phyloP scores from a whole-genome alignment of 2,113 vertebrate species.

The Leptosomus discolor region DNA sequence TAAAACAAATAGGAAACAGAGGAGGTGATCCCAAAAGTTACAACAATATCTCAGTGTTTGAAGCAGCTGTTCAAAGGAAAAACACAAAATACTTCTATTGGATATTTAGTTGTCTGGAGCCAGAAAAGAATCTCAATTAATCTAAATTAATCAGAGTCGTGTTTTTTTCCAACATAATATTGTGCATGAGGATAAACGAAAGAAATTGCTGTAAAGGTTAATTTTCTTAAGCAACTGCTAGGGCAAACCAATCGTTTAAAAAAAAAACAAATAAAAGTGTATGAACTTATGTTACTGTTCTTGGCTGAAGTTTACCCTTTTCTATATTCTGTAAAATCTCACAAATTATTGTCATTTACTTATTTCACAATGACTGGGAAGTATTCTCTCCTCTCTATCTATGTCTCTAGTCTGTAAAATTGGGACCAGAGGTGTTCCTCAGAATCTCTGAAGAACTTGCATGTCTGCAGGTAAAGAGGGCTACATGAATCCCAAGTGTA shows the following conservation, averaged over 20 bases:
- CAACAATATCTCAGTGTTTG: not conserved
- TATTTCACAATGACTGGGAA: not conserved
- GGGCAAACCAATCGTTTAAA: not conserved
- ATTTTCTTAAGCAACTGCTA: not conserved
- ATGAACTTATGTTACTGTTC: not conserved
- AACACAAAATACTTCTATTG: not conserved
- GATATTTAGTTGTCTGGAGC: not conserved
- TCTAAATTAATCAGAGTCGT: not conserved
- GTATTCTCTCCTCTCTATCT: not conserved
- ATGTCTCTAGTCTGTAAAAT: not conserved
- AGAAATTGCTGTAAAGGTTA: not conserved
- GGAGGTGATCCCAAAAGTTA: not conserved
- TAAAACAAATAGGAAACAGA: not conserved
- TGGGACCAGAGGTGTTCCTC: not conserved
- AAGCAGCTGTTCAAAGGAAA: not conserved
- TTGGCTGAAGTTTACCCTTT: not conserved
- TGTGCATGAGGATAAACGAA: not conserved
- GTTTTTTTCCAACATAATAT: not conserved
- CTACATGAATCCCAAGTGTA: not conserved
- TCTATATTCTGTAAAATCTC: not conserved
- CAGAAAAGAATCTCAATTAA: not conserved
- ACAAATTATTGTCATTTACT: not conserved
- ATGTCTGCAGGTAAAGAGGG: not conserved
- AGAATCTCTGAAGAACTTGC: not conserved
- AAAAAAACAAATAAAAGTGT: not conserved